Base-by-base conservation (phyloP, 2,113 vertebrate genomes). In the Baryphthengus martii region DNA sequence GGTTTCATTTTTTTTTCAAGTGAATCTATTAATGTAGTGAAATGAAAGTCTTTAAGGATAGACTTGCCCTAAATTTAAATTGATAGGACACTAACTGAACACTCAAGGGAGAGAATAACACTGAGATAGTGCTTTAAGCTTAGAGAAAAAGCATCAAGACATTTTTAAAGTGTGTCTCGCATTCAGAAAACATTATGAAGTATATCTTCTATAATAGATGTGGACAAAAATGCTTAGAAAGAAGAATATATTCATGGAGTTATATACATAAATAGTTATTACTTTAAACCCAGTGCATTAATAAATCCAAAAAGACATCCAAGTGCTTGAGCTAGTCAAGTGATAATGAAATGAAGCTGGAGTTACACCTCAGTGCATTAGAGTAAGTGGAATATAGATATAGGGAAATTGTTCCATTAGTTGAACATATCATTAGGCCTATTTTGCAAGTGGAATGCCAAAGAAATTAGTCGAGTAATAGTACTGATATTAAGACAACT, bases 311-410 rank as follows among this genome's bases (percentile, higher is more conserved):
- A 89, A 96, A 86, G 90, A 62, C 71, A 89, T 96, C 80, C 90
- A 80, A 93, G 52, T 95, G 85, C 74, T 95, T 79, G 35, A 96
- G 83, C 29, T 72, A 96, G 92, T 93, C 73, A 96, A 97, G 86
- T 92, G 89, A 95, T 96, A 98, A 97, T 96, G 95, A 97, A 97
- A 93, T 94, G 58, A 91, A 93, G 53, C 71, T 93, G 55, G 85
- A 95, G 88, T 93, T 96, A 91, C 83, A 96, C 82, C 87, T 95
- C 87, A 94, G 71, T 96, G 72, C 91, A 96, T 96, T 97, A 95
- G 71, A 96, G 80, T 93, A 94, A 96, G 90, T 96, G 84, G 72
- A 94, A 94, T 91, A 90, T 68, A 86, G 76, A 93, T 90, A 88
- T 40, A 70, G 95, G 90, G 85, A 97, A 98, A 97, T 96, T 89